Evolutionary conservation across 2,113 vertebrate species (phyloP).

Genomic region (Maccullochella peelii): DNA sequence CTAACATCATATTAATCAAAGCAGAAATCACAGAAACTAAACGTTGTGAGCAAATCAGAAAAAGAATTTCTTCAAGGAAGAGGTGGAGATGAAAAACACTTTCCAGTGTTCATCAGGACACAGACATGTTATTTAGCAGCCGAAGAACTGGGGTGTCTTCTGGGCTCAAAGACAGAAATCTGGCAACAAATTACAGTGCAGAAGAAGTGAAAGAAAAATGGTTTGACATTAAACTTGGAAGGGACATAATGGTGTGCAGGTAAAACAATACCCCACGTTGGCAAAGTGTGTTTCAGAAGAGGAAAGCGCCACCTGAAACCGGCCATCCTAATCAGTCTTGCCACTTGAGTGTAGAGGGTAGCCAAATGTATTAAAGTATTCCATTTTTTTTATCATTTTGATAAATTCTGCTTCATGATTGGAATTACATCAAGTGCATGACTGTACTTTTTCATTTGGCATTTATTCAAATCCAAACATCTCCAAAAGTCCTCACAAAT

Average conservation of each 20-base stretch:
- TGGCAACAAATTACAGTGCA: constrained; percentile 32
- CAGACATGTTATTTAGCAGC: constrained; percentile 27
- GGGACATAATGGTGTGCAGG: constrained; percentile 29
- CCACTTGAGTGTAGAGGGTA: background rate
- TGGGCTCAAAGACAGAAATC: constrained; percentile 30
- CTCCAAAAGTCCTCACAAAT: background rate
- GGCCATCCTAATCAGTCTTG: constrained; percentile 1
- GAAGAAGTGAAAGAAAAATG: constrained; percentile 40
- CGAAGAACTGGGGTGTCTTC: background rate
- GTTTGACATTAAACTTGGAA: constrained; percentile 44
- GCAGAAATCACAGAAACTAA: background rate
- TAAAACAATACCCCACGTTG: constrained; percentile 28
- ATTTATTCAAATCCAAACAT: constrained; percentile 4
- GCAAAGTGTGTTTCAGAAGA: constrained; percentile 11
- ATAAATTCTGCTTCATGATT: background rate
- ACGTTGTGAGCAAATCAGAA: background rate
- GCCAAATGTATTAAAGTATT: constrained; percentile 21
- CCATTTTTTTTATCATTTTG: constrained; percentile 17
- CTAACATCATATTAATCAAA: background rate
- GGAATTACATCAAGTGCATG: background rate
- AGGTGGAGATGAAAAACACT: background rate
- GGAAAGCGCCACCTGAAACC: constrained; percentile 6
- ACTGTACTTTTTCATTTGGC: background rate
- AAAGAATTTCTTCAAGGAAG: background rate
- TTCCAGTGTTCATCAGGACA: background rate